phyloP scores from a whole-genome alignment of 2,113 vertebrate genomes.

The Microcebus lehilahytsara region DNA sequence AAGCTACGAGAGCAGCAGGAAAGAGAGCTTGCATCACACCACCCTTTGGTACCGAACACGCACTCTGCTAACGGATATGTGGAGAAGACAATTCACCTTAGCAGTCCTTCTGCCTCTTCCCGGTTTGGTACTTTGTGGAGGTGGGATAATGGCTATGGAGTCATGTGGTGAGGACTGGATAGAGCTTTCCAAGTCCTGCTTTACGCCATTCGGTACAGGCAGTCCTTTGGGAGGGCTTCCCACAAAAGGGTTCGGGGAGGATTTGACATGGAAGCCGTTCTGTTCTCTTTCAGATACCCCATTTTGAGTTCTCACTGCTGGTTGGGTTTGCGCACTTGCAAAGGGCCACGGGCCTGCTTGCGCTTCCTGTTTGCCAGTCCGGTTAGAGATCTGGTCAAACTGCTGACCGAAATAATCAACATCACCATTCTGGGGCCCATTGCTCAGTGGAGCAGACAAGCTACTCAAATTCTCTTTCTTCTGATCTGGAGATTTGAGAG shows the following conservation, averaged over 20 bases:
- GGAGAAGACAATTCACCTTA: conserved; percentile 92
- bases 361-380: conserved; percentile 88
- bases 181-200: conserved; percentile 84
- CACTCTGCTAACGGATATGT: conserved; percentile 71
- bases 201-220: conserved; percentile 82
- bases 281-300: conserved; percentile 85
- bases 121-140: conserved; percentile 93
- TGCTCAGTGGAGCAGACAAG: conserved; percentile 74
- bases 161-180: conserved; percentile 82
- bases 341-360: conserved; percentile 86
- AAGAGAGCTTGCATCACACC: conserved; percentile 66
- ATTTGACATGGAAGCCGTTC: conserved; percentile 81
- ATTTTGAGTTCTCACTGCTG: conserved; percentile 79
- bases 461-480: conserved; percentile 80
- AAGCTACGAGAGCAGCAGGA: conserved; percentile 53
- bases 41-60: conserved; percentile 79
- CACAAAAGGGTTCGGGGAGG: conserved; percentile 85
- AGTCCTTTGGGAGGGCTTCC: conserved; percentile 83
- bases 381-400: conserved; percentile 89
- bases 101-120: conserved; percentile 92
- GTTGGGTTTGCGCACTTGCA: conserved; percentile 78
- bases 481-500: conserved; percentile 80
- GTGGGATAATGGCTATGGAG: conserved; percentile 92
- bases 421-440: conserved; percentile 84
- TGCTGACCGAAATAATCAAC: conserved; percentile 86